Percentiles rank a stretch among this genome's conserved stretches.
Evolutionary conservation across 2,888 invertebrate genomes (phyloP).

Genomic region (Xanthia icteritia): DNA sequence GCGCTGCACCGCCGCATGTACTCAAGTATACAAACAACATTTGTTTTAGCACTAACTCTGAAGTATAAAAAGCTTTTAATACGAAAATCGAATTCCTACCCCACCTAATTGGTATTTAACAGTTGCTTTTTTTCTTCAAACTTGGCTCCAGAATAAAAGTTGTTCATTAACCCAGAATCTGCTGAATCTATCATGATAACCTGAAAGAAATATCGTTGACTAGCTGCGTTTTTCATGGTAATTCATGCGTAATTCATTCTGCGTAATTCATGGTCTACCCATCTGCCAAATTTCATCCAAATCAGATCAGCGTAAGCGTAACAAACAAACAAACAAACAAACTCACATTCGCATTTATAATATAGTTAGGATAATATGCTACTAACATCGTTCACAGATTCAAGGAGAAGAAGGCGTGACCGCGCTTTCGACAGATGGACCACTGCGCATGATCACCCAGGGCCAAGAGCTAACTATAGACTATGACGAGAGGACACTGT

Average conservation of each 20-base stretch:
- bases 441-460: slow-evolving; percentile 97
- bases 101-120: neutral
- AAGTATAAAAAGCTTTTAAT: neutral
- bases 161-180: neutral
- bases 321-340: no score
- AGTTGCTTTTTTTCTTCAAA: neutral
- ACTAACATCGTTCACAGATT: slow-evolving; percentile 72
- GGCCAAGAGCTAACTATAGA: slow-evolving; percentile 98
- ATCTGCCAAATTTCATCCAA: no score
- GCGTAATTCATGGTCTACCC: no score
- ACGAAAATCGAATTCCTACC: neutral
- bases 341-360: no score
- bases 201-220: neutral
- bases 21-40: neutral
- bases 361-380: neutral
- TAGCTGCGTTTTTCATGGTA: no score
- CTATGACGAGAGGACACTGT: slow-evolving; percentile 97
- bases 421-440: slow-evolving; percentile 94
- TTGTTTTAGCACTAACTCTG: neutral
- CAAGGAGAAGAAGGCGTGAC: slow-evolving; percentile 89
- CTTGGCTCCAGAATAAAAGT: neutral
- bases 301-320: no score
- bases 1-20: no score
- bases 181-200: neutral
- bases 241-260: no score